These are phyloP conservation scores for Syngnathus rostellatus DNA, from an alignment of 2,797 vertebrate genomes.

Conservation along the genomic window DNA sequence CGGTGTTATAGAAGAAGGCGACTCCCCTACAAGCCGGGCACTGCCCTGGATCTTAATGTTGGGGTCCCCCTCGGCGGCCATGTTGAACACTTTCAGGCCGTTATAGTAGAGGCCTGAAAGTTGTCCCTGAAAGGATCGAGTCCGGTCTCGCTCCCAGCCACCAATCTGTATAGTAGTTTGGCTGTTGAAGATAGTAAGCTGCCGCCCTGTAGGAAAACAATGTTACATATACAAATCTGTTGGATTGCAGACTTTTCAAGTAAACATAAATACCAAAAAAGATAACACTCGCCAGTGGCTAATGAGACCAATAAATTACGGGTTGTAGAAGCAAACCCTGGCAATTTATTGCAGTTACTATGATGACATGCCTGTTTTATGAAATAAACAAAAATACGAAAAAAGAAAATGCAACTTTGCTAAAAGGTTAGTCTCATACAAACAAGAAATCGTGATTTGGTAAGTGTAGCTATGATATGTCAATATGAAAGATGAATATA, in stretches of 20 bases:
- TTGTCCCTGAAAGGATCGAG: slow-evolving; percentile 95
- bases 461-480: neutral
- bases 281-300: slow-evolving; percentile 77
- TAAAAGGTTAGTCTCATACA: slow-evolving; percentile 75
- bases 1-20: slow-evolving; percentile 88
- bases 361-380: slow-evolving; percentile 83
- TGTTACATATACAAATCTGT: slow-evolving; percentile 90
- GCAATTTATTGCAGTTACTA: slow-evolving; percentile 89
- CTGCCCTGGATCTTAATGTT: slow-evolving; percentile 94
- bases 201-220: slow-evolving; percentile 92
- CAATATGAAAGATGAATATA: slow-evolving; percentile 5
- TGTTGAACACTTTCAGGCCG: slow-evolving; percentile 98
- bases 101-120: slow-evolving; percentile 99
- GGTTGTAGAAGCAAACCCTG: slow-evolving; percentile 72
- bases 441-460: neutral
- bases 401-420: slow-evolving; percentile 72
- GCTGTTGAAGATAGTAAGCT: slow-evolving; percentile 99
- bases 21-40: slow-evolving; percentile 94
- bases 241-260: slow-evolving; percentile 72
- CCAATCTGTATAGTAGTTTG: slow-evolving; percentile 99
- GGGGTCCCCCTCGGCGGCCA: slow-evolving; percentile 93
- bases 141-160: slow-evolving; percentile 90
- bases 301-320: slow-evolving; percentile 98
- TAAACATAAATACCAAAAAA: slow-evolving; percentile 33
- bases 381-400: slow-evolving; percentile 56